Evolutionary conservation across 2,113 vertebrate species (phyloP).

Genomic region (Aleadryas rufinucha): DNA sequence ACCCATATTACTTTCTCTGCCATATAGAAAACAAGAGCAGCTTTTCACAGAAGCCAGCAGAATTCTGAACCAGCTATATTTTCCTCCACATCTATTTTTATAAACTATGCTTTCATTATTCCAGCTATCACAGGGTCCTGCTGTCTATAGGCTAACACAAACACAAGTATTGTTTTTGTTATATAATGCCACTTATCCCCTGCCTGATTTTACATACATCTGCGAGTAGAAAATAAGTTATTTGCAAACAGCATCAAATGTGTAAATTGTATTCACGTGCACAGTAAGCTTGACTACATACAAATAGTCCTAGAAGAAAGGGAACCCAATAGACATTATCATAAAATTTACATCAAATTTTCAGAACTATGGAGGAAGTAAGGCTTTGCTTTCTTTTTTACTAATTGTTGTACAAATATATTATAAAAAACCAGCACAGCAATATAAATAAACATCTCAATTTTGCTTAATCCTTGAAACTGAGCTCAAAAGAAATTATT

Average conservation of each 20-base stretch:
- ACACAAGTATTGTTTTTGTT: background rate
- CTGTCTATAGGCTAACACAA: conserved; percentile 8
- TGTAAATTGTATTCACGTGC: background rate
- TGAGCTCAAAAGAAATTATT: background rate
- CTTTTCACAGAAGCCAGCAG: background rate
- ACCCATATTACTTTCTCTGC: background rate
- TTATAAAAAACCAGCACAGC: background rate
- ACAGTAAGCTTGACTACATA: background rate
- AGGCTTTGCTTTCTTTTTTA: background rate
- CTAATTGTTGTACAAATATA: background rate
- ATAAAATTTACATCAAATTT: background rate
- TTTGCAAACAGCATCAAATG: background rate
- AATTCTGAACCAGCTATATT: background rate
- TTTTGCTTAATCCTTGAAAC: background rate
- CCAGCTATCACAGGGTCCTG: background rate
- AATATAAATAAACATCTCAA: background rate
- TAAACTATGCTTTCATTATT: conserved; percentile 36
- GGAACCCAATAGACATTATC: background rate
- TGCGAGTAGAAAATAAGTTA: background rate
- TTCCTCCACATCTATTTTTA: background rate
- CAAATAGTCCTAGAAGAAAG: background rate
- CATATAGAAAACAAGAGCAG: background rate
- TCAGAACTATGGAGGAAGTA: background rate
- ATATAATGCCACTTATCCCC: background rate
- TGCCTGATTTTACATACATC: background rate